These are phyloP conservation scores for Stichopus horrens DNA, from an alignment of 53 echinoderm and acorn worm genomes.

Conservation along the genomic window DNA sequence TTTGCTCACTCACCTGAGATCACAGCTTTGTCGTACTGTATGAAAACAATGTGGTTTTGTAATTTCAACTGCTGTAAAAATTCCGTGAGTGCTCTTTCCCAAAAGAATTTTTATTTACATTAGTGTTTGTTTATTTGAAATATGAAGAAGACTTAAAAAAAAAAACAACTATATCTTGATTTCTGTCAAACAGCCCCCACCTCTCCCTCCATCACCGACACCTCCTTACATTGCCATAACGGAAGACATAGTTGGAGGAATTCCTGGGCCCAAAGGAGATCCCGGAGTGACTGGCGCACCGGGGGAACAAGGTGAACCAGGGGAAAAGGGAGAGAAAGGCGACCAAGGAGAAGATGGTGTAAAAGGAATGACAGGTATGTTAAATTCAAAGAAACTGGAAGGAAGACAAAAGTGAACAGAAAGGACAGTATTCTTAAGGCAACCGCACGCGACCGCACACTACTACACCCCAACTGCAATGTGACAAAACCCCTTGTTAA, in stretches of 20 bases:
- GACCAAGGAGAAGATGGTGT: slow-evolving; percentile 31
- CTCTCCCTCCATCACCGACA: slow-evolving; percentile 26
- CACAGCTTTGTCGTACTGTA: too few species aligned
- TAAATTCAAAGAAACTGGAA: neutral
- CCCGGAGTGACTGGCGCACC: slow-evolving; percentile 66
- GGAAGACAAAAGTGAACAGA: too few species aligned
- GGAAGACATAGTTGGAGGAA: neutral
- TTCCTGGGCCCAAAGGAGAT: slow-evolving; percentile 56
- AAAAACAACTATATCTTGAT: neutral
- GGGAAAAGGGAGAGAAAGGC: slow-evolving; percentile 68
- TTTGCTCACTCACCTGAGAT: too few species aligned
- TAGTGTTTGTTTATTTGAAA: neutral
- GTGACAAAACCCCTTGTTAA: too few species aligned
- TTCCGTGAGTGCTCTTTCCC: too few species aligned
- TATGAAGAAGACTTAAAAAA: neutral
- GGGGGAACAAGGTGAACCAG: slow-evolving; percentile 73
- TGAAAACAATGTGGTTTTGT: too few species aligned
- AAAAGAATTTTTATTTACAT: too few species aligned
- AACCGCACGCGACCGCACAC: too few species aligned
- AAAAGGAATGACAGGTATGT: slow-evolving; percentile 23
- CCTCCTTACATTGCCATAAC: slow-evolving; percentile 14
- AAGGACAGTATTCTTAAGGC: too few species aligned
- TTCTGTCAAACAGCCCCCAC: slow-evolving; percentile 14
- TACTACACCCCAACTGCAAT: too few species aligned
- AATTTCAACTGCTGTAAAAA: too few species aligned